Conservation (phyloP, 2,113 vertebrate species). For the Thryonomys swinderianus region DNA sequence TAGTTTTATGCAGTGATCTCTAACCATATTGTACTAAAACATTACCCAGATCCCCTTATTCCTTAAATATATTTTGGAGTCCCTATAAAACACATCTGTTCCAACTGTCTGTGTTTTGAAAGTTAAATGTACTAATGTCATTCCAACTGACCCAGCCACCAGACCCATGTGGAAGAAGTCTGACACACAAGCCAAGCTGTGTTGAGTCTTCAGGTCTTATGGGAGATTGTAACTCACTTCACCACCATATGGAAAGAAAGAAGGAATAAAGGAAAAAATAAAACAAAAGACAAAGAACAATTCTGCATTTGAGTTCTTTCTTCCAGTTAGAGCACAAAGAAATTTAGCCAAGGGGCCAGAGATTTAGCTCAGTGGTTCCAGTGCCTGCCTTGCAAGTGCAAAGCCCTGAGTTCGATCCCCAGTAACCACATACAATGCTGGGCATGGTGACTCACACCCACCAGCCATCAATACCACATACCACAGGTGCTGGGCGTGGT, state of each 20-base stretch:
- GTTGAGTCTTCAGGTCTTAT: conserved; percentile 26
- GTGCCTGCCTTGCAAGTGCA: too few relatives aligned
- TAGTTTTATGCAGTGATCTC: conserved; percentile 64
- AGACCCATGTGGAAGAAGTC: conserved; percentile 64
- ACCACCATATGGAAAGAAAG: not conserved
- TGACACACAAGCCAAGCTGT: not conserved
- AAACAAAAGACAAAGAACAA: not conserved
- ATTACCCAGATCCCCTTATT: conserved; percentile 63
- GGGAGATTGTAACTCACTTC: conserved; percentile 35
- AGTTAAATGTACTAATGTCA: conserved; percentile 68
- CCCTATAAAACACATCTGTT: conserved; percentile 69
- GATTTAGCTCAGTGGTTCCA: too few relatives aligned
- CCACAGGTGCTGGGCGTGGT: too few relatives aligned
- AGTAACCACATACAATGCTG: too few relatives aligned
- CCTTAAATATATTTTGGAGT: conserved; percentile 61
- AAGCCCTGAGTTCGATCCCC: too few relatives aligned
- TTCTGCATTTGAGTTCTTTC: not conserved
- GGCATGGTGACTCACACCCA: too few relatives aligned
- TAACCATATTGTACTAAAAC: conserved; percentile 40
- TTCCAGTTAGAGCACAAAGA: not conserved
- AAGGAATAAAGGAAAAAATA: not conserved
- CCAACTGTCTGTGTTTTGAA: conserved; percentile 68
- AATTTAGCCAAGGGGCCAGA: too few relatives aligned
- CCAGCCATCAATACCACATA: too few relatives aligned
- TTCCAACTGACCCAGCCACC: conserved; percentile 37